phyloP scores from a whole-genome alignment of 2,888 invertebrate species.

The Meandrusa payeni region DNA sequence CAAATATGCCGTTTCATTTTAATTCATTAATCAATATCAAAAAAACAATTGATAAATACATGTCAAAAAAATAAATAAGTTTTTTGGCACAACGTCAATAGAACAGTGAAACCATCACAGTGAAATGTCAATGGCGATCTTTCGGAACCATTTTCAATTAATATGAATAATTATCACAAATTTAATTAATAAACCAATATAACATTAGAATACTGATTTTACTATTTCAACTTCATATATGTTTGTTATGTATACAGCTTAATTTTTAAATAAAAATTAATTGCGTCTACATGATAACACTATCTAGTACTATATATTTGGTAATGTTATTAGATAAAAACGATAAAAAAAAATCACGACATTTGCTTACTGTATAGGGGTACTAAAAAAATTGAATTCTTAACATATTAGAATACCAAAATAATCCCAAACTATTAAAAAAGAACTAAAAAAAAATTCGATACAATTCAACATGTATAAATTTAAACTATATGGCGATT shows the following conservation, averaged over 20 bases:
- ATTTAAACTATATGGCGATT: too few relatives aligned
- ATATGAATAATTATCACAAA: slow-evolving; percentile 18
- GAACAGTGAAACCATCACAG: too few relatives aligned
- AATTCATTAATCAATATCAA: too few relatives aligned
- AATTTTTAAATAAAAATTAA: neutral
- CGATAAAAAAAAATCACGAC: slow-evolving; percentile 11
- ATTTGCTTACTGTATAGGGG: neutral
- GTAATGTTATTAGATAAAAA: slow-evolving; percentile 15
- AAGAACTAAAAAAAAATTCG: too few relatives aligned
- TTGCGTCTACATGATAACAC: neutral
- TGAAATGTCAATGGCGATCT: too few relatives aligned
- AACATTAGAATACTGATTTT: slow-evolving; percentile 8
- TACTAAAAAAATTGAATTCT: slow-evolving; percentile 2
- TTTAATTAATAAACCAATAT: neutral
- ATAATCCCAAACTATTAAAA: too few relatives aligned
- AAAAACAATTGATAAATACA: too few relatives aligned
- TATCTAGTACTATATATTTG: slow-evolving; percentile 18
- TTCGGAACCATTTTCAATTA: too few relatives aligned
- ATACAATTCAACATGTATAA: too few relatives aligned
- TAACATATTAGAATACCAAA: neutral
- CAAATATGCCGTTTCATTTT: too few relatives aligned
- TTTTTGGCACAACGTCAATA: too few relatives aligned
- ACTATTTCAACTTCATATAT: slow-evolving; percentile 1
- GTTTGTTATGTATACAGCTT: neutral
- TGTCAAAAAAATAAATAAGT: too few relatives aligned